These are phyloP conservation scores for Sinocyclocheilus rhinocerous DNA, from an alignment of 2,113 vertebrate species.

Conservation along the genomic window DNA sequence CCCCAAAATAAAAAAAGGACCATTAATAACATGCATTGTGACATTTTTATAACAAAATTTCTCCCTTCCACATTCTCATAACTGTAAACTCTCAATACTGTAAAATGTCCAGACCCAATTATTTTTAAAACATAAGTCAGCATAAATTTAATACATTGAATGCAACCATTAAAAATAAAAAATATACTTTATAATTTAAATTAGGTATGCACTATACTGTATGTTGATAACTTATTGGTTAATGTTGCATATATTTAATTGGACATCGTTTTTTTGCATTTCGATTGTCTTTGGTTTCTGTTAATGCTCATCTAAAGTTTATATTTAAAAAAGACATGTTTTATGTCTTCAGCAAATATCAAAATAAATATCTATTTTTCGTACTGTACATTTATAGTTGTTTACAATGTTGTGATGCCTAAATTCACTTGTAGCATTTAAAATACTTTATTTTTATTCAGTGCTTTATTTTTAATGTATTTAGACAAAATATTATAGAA, in stretches of 20 bases:
- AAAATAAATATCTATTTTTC: neutral
- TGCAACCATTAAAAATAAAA: neutral
- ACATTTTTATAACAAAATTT: neutral
- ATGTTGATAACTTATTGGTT: neutral
- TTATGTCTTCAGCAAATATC: neutral
- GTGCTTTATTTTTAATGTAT: neutral
- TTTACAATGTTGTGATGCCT: neutral
- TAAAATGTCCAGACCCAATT: neutral
- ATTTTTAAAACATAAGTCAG: neutral
- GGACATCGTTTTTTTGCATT: neutral
- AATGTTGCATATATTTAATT: neutral
- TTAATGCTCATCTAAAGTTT: neutral
- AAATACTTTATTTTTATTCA: neutral
- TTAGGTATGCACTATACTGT: neutral
- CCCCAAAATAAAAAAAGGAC: neutral
- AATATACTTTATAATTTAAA: neutral
- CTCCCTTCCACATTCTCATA: neutral
- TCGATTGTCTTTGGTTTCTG: neutral
- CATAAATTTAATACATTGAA: neutral
- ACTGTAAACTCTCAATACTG: neutral
- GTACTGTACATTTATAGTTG: neutral
- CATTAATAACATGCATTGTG: neutral
- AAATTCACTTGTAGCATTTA: neutral
- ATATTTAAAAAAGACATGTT: neutral
- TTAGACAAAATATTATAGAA: neutral